Percentiles rank a stretch among this genome's conserved stretches.
These are phyloP conservation scores for Thalassoma bifasciatum DNA, from an alignment of 2,113 vertebrate species.

Conservation along the genomic window DNA sequence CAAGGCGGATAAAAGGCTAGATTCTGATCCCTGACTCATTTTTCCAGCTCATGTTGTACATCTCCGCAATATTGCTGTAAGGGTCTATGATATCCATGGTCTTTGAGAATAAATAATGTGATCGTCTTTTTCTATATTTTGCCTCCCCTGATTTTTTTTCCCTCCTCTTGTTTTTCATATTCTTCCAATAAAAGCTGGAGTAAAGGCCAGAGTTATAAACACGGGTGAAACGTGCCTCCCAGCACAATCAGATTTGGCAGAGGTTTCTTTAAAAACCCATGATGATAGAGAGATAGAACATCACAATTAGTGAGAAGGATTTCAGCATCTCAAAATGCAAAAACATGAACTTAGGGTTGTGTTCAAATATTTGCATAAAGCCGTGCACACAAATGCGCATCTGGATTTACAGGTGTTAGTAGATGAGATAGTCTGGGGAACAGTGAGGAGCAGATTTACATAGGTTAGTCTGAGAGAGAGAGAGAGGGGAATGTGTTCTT, in stretches of 20 bases:
- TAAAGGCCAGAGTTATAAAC: constrained; percentile 20
- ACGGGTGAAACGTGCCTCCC: not conserved
- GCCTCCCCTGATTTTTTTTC: constrained; percentile 10
- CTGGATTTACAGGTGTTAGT: constrained; percentile 44
- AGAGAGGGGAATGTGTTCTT: constrained; percentile 53
- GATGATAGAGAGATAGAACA: not conserved
- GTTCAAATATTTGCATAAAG: constrained; percentile 46
- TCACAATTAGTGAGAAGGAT: constrained; percentile 10
- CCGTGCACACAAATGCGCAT: constrained; percentile 7
- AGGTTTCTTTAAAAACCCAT: constrained; percentile 4
- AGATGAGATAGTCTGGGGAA: constrained; percentile 43
- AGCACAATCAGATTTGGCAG: not conserved
- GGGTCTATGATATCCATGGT: constrained; percentile 66
- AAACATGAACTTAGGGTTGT: constrained; percentile 32
- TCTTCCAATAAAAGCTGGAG: constrained; percentile 30
- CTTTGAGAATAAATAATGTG: constrained; percentile 43
- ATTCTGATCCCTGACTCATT: constrained; percentile 78
- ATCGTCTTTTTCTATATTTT: constrained; percentile 43
- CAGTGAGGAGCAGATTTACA: constrained; percentile 40
- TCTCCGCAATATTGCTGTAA: constrained; percentile 70
- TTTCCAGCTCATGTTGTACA: constrained; percentile 65
- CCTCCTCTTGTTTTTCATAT: constrained; percentile 15
- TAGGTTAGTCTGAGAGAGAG: constrained; percentile 57
- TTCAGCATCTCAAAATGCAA: constrained; percentile 33
- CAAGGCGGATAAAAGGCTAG: constrained; percentile 78